Evolutionary conservation across 2,888 invertebrate genomes (phyloP).

Genomic region (Parochlus steinenii): DNA sequence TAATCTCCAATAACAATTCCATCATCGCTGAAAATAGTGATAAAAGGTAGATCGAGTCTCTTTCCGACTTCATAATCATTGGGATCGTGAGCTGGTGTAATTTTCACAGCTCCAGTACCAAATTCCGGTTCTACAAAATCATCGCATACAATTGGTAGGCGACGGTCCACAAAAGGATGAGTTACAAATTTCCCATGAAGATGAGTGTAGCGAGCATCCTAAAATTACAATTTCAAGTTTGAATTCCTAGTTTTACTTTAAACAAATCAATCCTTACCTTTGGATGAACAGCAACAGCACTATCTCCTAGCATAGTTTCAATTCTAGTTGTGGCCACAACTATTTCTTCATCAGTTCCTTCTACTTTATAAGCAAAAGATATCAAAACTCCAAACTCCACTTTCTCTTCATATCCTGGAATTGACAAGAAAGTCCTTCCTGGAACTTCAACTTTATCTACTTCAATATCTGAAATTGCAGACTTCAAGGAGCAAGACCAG

Average conservation of each 20-base stretch:
- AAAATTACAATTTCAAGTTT: too few species aligned
- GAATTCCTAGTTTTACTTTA: too few species aligned
- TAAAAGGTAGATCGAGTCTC: constrained; percentile 67
- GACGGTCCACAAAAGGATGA: constrained; percentile 78
- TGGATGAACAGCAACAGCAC: constrained; percentile 96
- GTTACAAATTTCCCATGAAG: constrained; percentile 63
- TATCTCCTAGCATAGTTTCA: constrained; percentile 97
- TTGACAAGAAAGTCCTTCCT: constrained; percentile 67
- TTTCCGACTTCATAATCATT: constrained; percentile 94
- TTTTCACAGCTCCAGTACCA: constrained; percentile 97
- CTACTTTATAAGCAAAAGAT: constrained; percentile 78
- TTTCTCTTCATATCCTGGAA: constrained; percentile 56
- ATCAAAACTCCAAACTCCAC: constrained; percentile 89
- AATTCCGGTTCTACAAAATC: constrained; percentile 89
- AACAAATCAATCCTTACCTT: too few species aligned
- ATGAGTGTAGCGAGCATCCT: constrained; percentile 69
- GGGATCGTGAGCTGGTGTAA: constrained; percentile 94
- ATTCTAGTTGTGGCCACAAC: constrained; percentile 94
- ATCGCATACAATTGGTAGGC: constrained; percentile 78
- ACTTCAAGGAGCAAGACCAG: constrained; percentile 94
- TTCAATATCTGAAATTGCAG: constrained; percentile 98
- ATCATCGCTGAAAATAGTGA: constrained; percentile 81
- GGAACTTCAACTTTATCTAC: constrained; percentile 86
- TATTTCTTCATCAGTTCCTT: constrained; percentile 57
- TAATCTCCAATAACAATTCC: constrained; percentile 72